Evolutionary conservation across 2,888 invertebrate genomes (phyloP).

Genomic region (Coelinius sp.): DNA sequence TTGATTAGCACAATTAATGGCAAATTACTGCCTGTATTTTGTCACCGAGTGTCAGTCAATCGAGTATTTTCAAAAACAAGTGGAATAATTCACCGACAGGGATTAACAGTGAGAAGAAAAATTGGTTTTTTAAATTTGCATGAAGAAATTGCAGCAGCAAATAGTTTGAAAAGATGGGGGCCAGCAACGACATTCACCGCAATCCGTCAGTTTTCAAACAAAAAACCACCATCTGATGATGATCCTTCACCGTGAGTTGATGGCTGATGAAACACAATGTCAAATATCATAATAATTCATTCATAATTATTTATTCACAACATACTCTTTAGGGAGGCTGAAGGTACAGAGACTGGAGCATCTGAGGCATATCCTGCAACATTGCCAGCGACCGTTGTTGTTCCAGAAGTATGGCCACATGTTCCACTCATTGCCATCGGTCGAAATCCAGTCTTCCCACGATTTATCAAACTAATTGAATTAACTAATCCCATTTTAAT

Average conservation of each 20-base stretch:
- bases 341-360: conserved; percentile 37
- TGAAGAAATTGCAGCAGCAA: conserved; percentile 33
- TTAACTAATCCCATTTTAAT: conserved; percentile 90
- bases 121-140: conserved; percentile 37
- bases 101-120: conserved; percentile 43
- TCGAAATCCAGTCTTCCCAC: conserved; percentile 96
- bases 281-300: neutral
- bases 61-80: conserved; percentile 52
- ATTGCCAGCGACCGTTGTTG: conserved; percentile 89
- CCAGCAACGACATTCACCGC: conserved; percentile 44
- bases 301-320: neutral
- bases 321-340: neutral
- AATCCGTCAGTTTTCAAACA: conserved; percentile 55
- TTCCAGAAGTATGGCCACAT: conserved; percentile 97
- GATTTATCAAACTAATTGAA: conserved; percentile 98
- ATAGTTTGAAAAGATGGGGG: conserved; percentile 42
- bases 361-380: conserved; percentile 66
- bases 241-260: conserved; percentile 53
- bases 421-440: conserved; percentile 95
- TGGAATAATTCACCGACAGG: conserved; percentile 25
- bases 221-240: conserved; percentile 51
- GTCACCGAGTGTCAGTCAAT: conserved; percentile 52
- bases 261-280: neutral
- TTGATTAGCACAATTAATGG: conserved; percentile 53
- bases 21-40: conserved; percentile 57